These are phyloP conservation scores for Tachina lurida DNA, from an alignment of 2,888 invertebrate genomes.

Conservation along the genomic window DNA sequence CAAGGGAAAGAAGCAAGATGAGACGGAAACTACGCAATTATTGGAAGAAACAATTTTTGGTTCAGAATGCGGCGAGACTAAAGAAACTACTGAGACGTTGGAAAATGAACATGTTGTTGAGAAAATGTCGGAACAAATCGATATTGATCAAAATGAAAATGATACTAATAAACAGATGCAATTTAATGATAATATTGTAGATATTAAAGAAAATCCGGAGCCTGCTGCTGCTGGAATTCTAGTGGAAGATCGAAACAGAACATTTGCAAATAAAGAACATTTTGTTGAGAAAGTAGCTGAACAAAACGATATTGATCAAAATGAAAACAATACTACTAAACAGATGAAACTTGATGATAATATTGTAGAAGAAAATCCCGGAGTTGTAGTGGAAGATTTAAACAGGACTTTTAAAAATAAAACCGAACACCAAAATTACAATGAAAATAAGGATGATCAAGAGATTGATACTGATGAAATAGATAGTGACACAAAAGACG, in stretches of 20 bases:
- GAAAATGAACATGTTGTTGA: neutral
- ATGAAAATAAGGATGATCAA: neutral
- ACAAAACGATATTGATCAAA: neutral
- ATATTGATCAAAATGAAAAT: neutral
- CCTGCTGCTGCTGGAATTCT: neutral
- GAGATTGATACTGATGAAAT: neutral
- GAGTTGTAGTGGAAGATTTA: neutral
- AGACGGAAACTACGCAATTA: neutral
- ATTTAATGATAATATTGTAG: neutral
- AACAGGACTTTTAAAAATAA: neutral
- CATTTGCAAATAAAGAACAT: neutral
- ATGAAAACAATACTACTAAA: neutral
- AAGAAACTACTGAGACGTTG: neutral
- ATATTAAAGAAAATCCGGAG: neutral
- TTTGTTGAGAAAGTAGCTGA: neutral
- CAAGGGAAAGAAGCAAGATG: constrained; percentile 20
- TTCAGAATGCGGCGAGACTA: constrained; percentile 2
- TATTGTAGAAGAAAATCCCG: constrained; percentile 2
- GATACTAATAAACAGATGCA: neutral
- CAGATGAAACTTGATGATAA: neutral
- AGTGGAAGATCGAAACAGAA: neutral
- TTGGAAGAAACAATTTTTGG: constrained; percentile 1
- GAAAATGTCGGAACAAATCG: neutral
- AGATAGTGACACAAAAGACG: neutral
- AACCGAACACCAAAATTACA: neutral